Percentiles rank a stretch among this genome's conserved stretches.
phyloP scores from a whole-genome alignment of 2,797 vertebrate genomes.

The Momotus momota region DNA sequence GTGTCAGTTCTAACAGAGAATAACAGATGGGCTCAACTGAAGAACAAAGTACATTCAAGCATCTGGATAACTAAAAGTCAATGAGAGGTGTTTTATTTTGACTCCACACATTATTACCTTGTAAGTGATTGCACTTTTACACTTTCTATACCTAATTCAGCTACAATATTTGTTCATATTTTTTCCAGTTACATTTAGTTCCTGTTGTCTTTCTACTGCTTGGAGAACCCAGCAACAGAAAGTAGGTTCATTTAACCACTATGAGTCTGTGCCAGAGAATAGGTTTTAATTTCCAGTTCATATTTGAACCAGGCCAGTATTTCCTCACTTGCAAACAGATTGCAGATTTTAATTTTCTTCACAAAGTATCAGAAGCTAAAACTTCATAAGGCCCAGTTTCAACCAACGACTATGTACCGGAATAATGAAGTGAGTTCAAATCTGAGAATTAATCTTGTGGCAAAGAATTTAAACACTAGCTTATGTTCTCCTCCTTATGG shows the following conservation, averaged over 20 bases:
- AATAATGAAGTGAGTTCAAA: not conserved
- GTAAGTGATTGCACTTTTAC: not conserved
- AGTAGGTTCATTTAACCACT: not conserved
- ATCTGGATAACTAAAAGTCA: constrained; percentile 27
- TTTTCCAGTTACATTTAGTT: constrained; percentile 9
- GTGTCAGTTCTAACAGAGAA: constrained; percentile 52
- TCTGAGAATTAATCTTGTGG: not conserved
- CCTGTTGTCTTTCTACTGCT: not conserved
- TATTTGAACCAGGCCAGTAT: not conserved
- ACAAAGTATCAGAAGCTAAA: not conserved
- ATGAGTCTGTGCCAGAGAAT: not conserved
- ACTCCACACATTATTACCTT: not conserved
- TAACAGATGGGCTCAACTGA: constrained; percentile 46
- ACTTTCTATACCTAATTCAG: constrained; percentile 3
- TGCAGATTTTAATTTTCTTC: not conserved
- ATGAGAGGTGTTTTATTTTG: not conserved
- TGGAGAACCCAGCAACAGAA: not conserved
- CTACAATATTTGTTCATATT: not conserved
- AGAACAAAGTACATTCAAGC: constrained; percentile 59
- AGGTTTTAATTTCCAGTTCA: not conserved
- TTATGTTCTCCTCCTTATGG: not conserved
- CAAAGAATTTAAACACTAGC: not conserved
- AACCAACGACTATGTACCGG: not conserved
- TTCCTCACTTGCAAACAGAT: not conserved
- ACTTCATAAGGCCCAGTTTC: not conserved